Evolutionary conservation across 2,113 vertebrate species (phyloP), one percentile per base, ranked within the genome.

Genomic region (Siniperca knerii): DNA sequence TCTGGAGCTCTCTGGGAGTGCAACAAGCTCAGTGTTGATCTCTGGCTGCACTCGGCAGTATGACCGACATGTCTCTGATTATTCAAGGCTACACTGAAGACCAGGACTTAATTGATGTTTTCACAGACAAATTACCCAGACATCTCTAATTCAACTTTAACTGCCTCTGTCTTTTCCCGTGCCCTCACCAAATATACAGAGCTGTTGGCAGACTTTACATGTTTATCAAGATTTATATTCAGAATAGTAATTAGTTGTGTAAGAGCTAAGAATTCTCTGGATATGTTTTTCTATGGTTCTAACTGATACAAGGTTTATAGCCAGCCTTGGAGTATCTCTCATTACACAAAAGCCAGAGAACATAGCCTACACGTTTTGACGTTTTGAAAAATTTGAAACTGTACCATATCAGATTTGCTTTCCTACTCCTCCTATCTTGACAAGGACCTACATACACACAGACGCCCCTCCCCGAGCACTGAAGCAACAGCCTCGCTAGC

Each of bases 1-100:
- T 87, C 87, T 21, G 48, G 50, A 77, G 86, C 86, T 67, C 68
- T 85, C 67, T 54, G 68, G 62, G 82, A 79, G 69, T 70, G 73
- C 67, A 85, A 62, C 76, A 58, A 76, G 82, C 87, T 87, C 78
- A 12, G 50, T 52, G 87, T 79, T 87, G 84, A 92, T 89, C 80
- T 86, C 57, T 11, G 77, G 74, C 62, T 86, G 33, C 50, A 37
- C 64, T 69, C 62, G 52, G 46, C 70, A 55, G 62, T 55, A 44
- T 78, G 61, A 67, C 35, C 42, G 66, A 65, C 55, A 50, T 33
- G 48, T n/a, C 25, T 68, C 70, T 46, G 65, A 77, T 54, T 65
- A 40, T 66, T 66, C 33, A 42, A 54, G 54, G 75, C 64, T 65
- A 33, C 54, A 16, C 50, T 52, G 18, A 77, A 83, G 25, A n/a